Base-by-base conservation (phyloP, 2,797 vertebrate genomes). In the Falco concolor region DNA sequence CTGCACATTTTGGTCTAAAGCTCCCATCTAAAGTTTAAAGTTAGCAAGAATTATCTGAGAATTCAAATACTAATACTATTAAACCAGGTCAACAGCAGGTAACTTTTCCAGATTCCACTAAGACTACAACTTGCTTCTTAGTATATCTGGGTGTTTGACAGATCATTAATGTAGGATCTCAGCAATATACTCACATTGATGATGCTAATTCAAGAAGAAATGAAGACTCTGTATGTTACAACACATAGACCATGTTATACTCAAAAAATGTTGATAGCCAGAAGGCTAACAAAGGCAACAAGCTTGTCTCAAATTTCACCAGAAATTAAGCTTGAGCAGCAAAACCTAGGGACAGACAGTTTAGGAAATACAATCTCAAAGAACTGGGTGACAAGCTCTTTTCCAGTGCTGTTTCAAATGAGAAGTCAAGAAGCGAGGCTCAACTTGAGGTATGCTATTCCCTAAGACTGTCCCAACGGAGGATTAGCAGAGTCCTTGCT, bases 21-120 rank as follows among this genome's bases (percentile, higher is more conserved):
- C 13, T 81, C 75, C 38, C 81, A 72, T 63, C 25, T 53, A 18
- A 61, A 63, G 14, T 60, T 89, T 69, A 49, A 69, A 68, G n/a
- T 49, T 36, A 40, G 10, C 23, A 59, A 69, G 10, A 84, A 69
- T 45, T 83, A 6, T 9, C 69, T 40, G 23, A 21, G 15, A 84
- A 77, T 74, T 87, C 28, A 57, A 84, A 79, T 45, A 81, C 53
- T 69, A 91, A 84, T 32, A 50, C 23, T 83, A 24, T 80, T 87
- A 91, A 97, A 78, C 76, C 88, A 93, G 34, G 6, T 75, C 86
- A 96, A 87, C 20, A 91, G 57, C 11, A 87, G 54, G 72, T 72
- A 89, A 76, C 18, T 12, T 27, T 73, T 80, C 42, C 53, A 69
- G 11, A 73, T 64, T 76, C 36, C 53, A 61, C 27, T 81, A 65